Conservation (phyloP, 2,797 vertebrate genomes). For the Synaphobranchus kaupii region DNA sequence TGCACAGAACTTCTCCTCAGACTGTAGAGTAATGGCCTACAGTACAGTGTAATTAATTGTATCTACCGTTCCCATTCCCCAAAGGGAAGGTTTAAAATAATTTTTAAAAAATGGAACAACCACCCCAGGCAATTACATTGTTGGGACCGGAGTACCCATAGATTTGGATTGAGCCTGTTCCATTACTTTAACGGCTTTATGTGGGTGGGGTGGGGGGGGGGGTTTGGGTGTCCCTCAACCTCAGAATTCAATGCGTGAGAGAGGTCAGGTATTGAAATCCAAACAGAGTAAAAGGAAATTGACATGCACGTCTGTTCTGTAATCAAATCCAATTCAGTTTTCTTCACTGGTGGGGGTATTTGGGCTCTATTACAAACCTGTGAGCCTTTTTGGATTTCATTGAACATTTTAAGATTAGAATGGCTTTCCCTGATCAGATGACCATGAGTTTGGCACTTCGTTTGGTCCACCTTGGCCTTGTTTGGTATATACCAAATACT, state of each 20-base stretch:
- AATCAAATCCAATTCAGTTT: not conserved
- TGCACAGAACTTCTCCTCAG: slow-evolving; percentile 38
- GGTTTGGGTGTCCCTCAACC: no score
- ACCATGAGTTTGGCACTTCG: no score
- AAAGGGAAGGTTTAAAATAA: not conserved
- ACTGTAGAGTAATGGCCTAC: not conserved
- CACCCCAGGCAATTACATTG: not conserved
- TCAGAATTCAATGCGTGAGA: not conserved
- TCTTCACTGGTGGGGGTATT: not conserved
- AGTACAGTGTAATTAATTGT: not conserved
- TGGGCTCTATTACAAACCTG: not conserved
- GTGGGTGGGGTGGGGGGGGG: no score
- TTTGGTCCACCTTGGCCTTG: not conserved
- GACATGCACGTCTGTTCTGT: not conserved
- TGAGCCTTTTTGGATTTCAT: not conserved
- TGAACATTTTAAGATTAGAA: not conserved
- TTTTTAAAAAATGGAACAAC: not conserved
- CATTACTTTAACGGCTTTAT: not conserved
- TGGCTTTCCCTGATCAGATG: not conserved
- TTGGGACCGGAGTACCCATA: not conserved
- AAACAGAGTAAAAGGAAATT: slow-evolving; percentile 8
- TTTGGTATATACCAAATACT: slow-evolving; percentile 19
- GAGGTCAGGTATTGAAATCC: not conserved
- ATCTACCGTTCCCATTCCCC: not conserved
- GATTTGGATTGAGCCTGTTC: not conserved